Evolutionary conservation across 2,113 vertebrate species (phyloP), one percentile per base, ranked within the genome.

Genomic region (Oreotragus oreotragus): DNA sequence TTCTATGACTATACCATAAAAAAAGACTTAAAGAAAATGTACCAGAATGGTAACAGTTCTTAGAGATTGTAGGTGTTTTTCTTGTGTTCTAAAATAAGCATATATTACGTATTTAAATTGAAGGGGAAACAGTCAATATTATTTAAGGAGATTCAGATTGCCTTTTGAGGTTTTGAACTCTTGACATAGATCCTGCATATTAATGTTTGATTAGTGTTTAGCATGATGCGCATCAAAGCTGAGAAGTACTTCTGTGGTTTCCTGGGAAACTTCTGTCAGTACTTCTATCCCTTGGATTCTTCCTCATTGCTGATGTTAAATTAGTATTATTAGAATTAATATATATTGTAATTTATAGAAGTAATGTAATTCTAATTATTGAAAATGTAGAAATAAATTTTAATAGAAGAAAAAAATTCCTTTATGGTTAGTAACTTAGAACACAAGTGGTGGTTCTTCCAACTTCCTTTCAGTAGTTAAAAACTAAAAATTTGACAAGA

Each of bases 1-100:
- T 39, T 85, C 36, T 92, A 51, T 64, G 33, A 28, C 36, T 90
- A 12, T 95, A 81, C 28, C 77, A 27, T 90, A 51, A 55, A 80
- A 80, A 84, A 94, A 84, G 14, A 51, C 84, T 91, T 80, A 36
- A 89, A 88, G 79, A 70, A 97, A 95, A 97, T 94, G 14, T 93
- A 88, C 30, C 16, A 79, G 45, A 89, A 93, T 60, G 60, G 89
- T 91, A 64, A 88, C 6, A n/a, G 14, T 91, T 96, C 43, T 58
- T 93, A 93, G 43, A 87, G 51, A 94, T 77, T 83, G 3, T 90
- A 43, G 10, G 4, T 90, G 25, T n/a, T 92, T 96, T 96, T 90
- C 79, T 91, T 96, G 16, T 91, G 70, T 96, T 93, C 66, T 89
- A 12, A 64, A 85, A 39, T 83, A 33, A 94, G n/a, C 33, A 66